These are phyloP conservation scores for Coelopa pilipes DNA, from an alignment of 2,888 invertebrate species.

Conservation along the genomic window DNA sequence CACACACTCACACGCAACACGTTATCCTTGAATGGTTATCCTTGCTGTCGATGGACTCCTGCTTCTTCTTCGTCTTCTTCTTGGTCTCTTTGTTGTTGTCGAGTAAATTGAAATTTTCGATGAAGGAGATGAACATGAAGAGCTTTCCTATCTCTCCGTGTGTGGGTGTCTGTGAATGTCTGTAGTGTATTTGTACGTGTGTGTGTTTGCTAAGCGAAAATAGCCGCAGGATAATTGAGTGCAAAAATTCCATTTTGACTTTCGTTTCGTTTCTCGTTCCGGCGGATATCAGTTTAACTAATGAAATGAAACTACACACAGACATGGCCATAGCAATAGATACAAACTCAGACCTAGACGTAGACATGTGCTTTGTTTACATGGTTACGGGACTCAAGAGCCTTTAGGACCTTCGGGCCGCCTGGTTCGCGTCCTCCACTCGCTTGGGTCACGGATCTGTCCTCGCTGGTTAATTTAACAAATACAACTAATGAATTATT, in stretches of 20 bases:
- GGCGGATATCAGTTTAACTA: constrained; percentile 38
- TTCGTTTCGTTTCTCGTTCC: constrained; percentile 25
- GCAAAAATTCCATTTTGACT: constrained; percentile 41
- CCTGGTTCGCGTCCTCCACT: neutral
- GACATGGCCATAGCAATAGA: neutral
- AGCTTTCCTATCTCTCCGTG: too few species aligned
- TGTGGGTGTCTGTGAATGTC: too few species aligned
- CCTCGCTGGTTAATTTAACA: constrained; percentile 28
- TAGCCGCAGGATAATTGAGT: constrained; percentile 45
- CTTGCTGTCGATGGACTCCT: too few species aligned
- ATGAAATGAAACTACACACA: constrained; percentile 33
- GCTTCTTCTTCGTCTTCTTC: too few species aligned
- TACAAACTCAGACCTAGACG: neutral
- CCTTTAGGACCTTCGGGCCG: too few species aligned
- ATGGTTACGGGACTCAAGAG: constrained; percentile 3
- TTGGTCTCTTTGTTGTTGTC: constrained; percentile 21
- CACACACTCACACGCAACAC: neutral
- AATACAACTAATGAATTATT: constrained; percentile 31
- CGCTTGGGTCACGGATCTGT: too few species aligned
- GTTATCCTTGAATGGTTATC: constrained; percentile 13
- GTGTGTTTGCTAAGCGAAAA: constrained; percentile 32
- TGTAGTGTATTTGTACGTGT: too few species aligned
- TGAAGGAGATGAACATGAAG: too few species aligned
- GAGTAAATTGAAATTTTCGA: constrained; percentile 33
- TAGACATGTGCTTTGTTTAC: constrained; percentile 21